Evolutionary conservation across 2,888 invertebrate species (phyloP).

Genomic region (Lasiommata megera): DNA sequence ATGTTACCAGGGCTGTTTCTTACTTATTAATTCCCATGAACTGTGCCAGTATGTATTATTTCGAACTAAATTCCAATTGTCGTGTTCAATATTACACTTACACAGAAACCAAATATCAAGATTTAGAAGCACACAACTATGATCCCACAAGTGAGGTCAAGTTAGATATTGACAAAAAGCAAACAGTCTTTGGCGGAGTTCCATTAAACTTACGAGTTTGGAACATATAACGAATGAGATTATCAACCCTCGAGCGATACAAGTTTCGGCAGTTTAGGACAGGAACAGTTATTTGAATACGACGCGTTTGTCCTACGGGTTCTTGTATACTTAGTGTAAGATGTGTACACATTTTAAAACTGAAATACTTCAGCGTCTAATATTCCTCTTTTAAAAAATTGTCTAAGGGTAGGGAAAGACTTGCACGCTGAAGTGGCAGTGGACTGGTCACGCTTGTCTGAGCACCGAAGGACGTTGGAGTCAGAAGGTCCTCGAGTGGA

Average conservation of each 20-base stretch:
- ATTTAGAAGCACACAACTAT: conserved; percentile 12
- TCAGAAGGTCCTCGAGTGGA: no score
- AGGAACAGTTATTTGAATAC: conserved; percentile 68
- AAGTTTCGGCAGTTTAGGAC: conserved; percentile 67
- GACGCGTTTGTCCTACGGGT: conserved; percentile 41
- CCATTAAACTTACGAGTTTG: conserved; percentile 55
- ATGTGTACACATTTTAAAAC: no score
- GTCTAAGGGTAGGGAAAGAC: no score
- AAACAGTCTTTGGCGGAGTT: conserved; percentile 67
- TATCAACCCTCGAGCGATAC: conserved; percentile 59
- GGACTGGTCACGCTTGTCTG: no score
- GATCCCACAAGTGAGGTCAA: conserved; percentile 32
- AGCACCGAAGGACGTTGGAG: no score
- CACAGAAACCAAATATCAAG: conserved; percentile 13
- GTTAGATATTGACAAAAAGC: conserved; percentile 38
- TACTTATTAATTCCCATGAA: no score
- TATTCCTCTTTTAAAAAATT: no score
- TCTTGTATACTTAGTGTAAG: no score
- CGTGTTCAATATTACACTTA: neutral
- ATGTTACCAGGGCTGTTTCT: no score
- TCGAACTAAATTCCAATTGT: neutral
- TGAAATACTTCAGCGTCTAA: no score
- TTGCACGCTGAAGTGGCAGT: no score
- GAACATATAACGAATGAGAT: conserved; percentile 62
- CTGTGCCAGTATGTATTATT: no score